phyloP scores from a whole-genome alignment of 2,113 vertebrate species.

The Lampris megalopsis region DNA sequence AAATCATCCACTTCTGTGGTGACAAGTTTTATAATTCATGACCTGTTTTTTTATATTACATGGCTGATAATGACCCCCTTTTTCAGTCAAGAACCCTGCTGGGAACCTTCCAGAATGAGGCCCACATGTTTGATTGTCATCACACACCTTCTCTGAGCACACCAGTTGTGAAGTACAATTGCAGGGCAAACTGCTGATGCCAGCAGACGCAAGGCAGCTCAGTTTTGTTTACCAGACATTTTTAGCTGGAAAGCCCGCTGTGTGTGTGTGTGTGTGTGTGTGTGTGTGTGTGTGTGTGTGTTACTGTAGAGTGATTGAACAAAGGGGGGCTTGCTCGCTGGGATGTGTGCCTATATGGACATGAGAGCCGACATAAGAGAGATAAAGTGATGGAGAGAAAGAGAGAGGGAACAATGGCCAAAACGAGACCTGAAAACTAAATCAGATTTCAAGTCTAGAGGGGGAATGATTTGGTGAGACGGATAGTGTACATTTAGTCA shows the following conservation, averaged over 20 bases:
- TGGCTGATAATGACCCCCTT: background rate
- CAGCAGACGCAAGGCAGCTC: slow-evolving; percentile 82
- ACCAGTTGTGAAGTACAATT: slow-evolving; percentile 79
- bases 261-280: slow-evolving; percentile 40
- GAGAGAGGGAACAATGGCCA: background rate
- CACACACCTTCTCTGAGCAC: slow-evolving; percentile 64
- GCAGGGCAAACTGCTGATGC: slow-evolving; percentile 82
- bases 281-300: slow-evolving; percentile 29
- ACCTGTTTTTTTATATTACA: background rate
- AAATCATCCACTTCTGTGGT: too few species aligned
- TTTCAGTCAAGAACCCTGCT: slow-evolving; percentile 11
- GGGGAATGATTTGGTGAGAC: background rate
- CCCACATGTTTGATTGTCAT: slow-evolving; percentile 40
- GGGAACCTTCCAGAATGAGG: slow-evolving; percentile 57
- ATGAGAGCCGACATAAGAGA: slow-evolving; percentile 36
- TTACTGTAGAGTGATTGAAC: slow-evolving; percentile 64
- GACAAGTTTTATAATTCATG: too few species aligned
- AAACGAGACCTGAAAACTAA: background rate
- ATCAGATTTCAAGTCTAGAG: background rate
- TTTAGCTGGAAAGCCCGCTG: slow-evolving; percentile 70
- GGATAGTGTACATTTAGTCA: background rate
- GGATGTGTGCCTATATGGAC: slow-evolving; percentile 51
- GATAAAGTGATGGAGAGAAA: slow-evolving; percentile 7
- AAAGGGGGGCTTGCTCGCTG: slow-evolving; percentile 64
- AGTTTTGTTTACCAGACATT: slow-evolving; percentile 82